A percentile compares a stretch with the other conserved stretches of the same genome.
phyloP scores from a whole-genome alignment of 2,113 vertebrate genomes.

The Delphinus delphis region DNA sequence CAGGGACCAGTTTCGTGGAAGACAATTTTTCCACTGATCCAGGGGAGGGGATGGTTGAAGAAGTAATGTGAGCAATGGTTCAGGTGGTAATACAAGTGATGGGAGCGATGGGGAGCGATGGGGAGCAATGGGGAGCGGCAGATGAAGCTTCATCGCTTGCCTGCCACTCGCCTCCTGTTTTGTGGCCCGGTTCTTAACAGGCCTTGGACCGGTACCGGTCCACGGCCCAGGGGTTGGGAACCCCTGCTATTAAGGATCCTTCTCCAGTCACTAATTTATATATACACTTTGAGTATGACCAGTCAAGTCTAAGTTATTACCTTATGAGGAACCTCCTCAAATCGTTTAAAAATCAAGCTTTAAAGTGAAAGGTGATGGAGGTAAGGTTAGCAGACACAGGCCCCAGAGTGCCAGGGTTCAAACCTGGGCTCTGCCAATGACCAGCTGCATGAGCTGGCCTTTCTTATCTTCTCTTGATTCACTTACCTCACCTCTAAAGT shows the following conservation, averaged over 20 bases:
- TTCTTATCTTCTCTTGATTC: background rate
- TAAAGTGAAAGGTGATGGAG: background rate
- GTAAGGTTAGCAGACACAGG: background rate
- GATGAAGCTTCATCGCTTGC: no score
- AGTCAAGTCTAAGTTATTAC: background rate
- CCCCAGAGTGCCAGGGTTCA: no score
- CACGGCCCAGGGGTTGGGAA: no score
- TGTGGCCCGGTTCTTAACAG: no score
- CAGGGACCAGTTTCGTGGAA: no score
- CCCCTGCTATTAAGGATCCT: background rate
- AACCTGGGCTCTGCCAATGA: background rate
- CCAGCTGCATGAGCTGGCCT: background rate
- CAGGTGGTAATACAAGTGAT: no score
- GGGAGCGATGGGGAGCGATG: no score
- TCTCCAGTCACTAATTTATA: background rate
- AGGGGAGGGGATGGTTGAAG: no score
- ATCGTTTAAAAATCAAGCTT: background rate
- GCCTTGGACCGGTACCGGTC: no score
- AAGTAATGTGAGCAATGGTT: no score
- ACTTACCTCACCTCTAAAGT: background rate
- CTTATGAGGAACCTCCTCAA: background rate
- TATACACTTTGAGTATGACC: background rate
- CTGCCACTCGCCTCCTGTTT: no score
- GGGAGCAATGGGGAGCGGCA: rapidly evolving
- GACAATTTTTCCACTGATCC: no score